A percentile compares a stretch with the other conserved stretches of the same genome.
Evolutionary conservation across 2,113 vertebrate genomes (phyloP).

Genomic region (Petroica traversi): DNA sequence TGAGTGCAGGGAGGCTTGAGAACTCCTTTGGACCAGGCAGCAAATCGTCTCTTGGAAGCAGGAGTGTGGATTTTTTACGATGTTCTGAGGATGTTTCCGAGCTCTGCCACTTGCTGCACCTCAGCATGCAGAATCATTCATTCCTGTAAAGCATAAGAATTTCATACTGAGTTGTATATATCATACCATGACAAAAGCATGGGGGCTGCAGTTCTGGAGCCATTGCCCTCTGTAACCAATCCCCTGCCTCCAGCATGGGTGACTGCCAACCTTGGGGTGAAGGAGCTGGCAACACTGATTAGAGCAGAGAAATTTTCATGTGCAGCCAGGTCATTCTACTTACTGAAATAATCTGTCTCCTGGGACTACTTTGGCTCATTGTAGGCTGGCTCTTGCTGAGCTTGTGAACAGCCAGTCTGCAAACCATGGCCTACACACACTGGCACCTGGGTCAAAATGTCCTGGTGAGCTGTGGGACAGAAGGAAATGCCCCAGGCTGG

Average conservation of each 20-base stretch:
- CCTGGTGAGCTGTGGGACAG: background rate
- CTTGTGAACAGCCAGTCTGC: background rate
- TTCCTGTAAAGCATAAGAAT: background rate
- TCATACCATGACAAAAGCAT: background rate
- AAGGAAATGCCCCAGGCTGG: background rate
- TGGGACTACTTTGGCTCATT: background rate
- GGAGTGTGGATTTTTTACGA: accelerated
- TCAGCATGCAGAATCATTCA: background rate
- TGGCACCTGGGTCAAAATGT: background rate
- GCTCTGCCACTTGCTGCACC: background rate
- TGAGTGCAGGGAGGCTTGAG: background rate
- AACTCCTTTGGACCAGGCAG: background rate
- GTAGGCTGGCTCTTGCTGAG: background rate
- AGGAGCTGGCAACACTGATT: background rate
- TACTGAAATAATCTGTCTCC: background rate
- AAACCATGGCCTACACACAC: background rate
- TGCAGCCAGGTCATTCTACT: background rate
- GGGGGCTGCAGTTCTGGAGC: background rate
- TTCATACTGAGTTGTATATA: background rate
- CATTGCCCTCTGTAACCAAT: accelerated
- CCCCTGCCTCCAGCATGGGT: background rate
- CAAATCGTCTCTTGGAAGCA: background rate
- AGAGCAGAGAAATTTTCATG: background rate
- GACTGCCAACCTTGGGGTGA: background rate
- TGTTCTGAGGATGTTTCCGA: background rate